Base-by-base conservation (phyloP, 1,140 invertebrate species). In the Meloidogyne chitwoodi region DNA sequence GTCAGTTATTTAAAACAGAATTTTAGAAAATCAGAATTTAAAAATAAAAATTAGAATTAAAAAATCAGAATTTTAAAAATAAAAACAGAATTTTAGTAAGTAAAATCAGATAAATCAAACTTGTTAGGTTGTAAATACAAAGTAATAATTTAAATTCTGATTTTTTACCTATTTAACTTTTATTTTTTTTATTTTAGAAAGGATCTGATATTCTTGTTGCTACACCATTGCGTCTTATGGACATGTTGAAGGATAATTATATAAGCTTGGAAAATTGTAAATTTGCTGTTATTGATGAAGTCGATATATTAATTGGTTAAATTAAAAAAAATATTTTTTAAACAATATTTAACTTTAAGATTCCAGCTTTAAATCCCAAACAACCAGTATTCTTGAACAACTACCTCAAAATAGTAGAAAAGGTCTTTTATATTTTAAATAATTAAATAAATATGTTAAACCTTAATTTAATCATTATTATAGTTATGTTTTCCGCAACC, bases 1-100 rank as follows among this genome's bases (percentile, higher is more conserved):
- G 82, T 84, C 19, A 64, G 29, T 31, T n/a, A n/a, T n/a, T n/a
- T 31, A 8, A 38, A 38, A 10, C 10, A 38, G 2, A 38, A 8
- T 8, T 8, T 4, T 3, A 2, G 10, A 38, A 38, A 38, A 38
- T 38, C 34, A 38, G 34, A 38, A 38, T 38, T 38, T 38, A 0
- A 38, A 38, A 6, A 4, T 8, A 8, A 38, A 38, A 38, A 4
- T 38, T 8, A 38, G 34, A 38, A 38, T 38, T 38, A 8, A 38
- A 38, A 38, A 38, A 10, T 10, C 8, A 38, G 8, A 38, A 38
- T 38, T 31, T 31, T 31, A 31, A 31, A 31, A 31, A 31, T 31
- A 2, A 31, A 6, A 31, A n/a, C n/a, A 31, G 6, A 31, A 31
- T 31, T 6, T 3, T 2, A 31, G 6, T 31, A 3, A 3, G 2